Evolutionary conservation across 2,797 vertebrate species (phyloP).

Genomic region (Chaetodon trifasciatus): DNA sequence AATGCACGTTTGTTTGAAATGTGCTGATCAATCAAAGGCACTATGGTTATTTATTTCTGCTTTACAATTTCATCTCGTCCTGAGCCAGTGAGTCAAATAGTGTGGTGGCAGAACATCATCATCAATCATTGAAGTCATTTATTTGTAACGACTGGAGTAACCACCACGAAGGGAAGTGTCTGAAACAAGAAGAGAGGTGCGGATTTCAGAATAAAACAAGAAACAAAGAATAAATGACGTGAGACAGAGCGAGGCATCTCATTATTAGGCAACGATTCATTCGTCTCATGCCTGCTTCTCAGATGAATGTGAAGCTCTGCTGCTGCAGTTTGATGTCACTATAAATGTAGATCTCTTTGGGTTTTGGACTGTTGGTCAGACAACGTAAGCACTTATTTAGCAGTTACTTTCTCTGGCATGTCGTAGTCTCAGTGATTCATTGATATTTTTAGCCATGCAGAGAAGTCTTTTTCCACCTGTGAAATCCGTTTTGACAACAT

Average conservation of each 20-base stretch:
- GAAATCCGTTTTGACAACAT: slow-evolving; percentile 15
- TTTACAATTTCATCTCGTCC: background rate
- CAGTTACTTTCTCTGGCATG: background rate
- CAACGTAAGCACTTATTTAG: no score
- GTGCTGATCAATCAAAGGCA: background rate
- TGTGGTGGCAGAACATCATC: background rate
- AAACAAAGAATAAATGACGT: no score
- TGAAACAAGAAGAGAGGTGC: no score
- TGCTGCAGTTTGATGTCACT: background rate
- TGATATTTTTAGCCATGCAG: background rate
- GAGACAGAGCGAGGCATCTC: no score
- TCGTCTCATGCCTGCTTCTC: background rate
- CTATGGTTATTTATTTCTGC: background rate
- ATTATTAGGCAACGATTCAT: background rate
- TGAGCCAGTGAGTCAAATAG: background rate
- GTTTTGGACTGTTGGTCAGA: background rate
- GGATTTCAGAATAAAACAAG: no score
- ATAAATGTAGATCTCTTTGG: background rate
- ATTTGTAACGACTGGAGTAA: no score
- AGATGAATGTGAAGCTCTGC: background rate
- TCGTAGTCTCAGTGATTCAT: background rate
- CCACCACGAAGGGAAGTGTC: no score
- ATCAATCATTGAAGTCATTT: background rate
- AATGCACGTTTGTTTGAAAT: background rate
- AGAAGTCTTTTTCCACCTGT: background rate